Evolutionary conservation across 2,888 invertebrate species (phyloP).

Genomic region (Diarsia rubi): DNA sequence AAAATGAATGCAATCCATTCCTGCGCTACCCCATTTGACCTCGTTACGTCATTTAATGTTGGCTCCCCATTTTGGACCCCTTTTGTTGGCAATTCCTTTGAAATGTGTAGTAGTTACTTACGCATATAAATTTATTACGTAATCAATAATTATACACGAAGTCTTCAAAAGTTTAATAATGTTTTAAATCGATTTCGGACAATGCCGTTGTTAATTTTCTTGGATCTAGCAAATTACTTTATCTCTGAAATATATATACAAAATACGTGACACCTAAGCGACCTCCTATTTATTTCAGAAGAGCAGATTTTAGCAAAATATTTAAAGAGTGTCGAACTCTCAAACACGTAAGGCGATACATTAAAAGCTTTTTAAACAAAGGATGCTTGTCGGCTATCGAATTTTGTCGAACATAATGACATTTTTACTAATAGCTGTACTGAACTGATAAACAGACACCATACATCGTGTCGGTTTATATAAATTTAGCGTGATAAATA

Average conservation of each 20-base stretch:
- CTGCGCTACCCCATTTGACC: conserved; percentile 44
- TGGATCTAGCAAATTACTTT: not conserved
- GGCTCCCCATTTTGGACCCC: conserved; percentile 16
- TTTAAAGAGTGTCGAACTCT: conserved; percentile 1
- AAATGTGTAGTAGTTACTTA: conserved; percentile 1
- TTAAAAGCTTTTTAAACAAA: conserved; percentile 53
- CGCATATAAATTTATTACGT: not conserved
- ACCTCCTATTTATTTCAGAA: conserved; percentile 19
- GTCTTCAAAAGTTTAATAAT: no score
- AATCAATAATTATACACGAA: not conserved
- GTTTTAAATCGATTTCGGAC: not conserved
- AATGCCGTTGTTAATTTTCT: not conserved
- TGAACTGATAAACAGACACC: not conserved
- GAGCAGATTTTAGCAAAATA: conserved; percentile 31
- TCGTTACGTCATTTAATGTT: conserved; percentile 19
- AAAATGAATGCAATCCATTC: conserved; percentile 20
- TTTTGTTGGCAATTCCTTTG: conserved; percentile 16
- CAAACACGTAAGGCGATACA: conserved; percentile 58
- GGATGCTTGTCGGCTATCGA: conserved; percentile 13
- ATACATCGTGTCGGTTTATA: not conserved
- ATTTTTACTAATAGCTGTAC: conserved; percentile 4
- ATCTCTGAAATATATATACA: not conserved
- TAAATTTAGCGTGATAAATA: not conserved
- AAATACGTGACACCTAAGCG: not conserved
- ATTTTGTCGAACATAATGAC: not conserved